Percentiles rank a stretch among this genome's conserved stretches.
Conservation (phyloP, 2,113 vertebrate genomes). For the Edolisoma coerulescens region DNA sequence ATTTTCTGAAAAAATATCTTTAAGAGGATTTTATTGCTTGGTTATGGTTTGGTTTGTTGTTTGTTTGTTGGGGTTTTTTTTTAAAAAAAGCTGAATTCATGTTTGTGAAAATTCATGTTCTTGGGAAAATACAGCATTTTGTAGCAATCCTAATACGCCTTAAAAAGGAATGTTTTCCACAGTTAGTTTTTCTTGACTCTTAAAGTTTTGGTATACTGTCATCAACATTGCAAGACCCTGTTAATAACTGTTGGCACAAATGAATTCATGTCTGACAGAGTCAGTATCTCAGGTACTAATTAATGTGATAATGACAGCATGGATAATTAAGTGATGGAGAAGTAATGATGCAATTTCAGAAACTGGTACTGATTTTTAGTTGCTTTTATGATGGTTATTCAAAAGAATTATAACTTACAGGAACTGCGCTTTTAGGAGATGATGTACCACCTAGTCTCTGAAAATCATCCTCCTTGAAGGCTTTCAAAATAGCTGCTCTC, state of each 20-base stretch:
- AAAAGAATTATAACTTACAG: slow-evolving; percentile 6
- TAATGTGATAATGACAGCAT: slow-evolving; percentile 42
- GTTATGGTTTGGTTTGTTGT: neutral
- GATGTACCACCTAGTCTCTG: neutral
- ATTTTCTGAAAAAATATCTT: neutral
- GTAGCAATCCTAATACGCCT: neutral
- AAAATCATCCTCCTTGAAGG: neutral
- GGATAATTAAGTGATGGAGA: slow-evolving; percentile 51
- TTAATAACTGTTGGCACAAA: slow-evolving; percentile 46
- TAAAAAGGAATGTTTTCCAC: neutral
- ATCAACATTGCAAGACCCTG: slow-evolving; percentile 13
- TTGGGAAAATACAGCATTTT: neutral
- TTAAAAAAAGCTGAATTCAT: neutral
- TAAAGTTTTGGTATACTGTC: slow-evolving; percentile 18
- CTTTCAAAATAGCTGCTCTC: neutral
- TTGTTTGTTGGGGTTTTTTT: too few relatives aligned
- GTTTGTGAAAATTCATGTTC: neutral
- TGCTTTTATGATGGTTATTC: slow-evolving; percentile 3
- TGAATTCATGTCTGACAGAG: slow-evolving; percentile 46
- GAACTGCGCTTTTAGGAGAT: neutral
- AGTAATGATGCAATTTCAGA: slow-evolving; percentile 41
- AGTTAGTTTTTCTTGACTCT: neutral
- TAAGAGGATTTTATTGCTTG: neutral
- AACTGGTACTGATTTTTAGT: slow-evolving; percentile 19
- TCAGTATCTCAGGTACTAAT: slow-evolving; percentile 49